Conservation (phyloP, 1,140 invertebrate genomes). For the Caligus rogercresseyi region DNA sequence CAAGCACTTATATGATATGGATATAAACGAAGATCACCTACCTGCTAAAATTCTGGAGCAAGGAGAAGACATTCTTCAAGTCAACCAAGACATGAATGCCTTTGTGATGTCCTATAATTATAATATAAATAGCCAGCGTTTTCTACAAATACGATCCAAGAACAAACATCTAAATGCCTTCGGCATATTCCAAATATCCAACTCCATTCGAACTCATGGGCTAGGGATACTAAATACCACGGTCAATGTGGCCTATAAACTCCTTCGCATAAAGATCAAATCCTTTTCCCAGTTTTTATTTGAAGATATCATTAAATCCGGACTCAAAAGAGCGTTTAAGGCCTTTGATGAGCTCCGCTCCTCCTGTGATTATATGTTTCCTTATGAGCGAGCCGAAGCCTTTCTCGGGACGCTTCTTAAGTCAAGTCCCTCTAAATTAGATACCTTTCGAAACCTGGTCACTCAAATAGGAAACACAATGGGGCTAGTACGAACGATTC, state of each 20-base stretch:
- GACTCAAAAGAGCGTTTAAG: conserved; percentile 71
- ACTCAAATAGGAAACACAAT: conserved; percentile 92
- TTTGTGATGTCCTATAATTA: conserved; percentile 89
- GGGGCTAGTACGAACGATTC: conserved; percentile 83
- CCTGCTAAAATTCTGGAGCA: conserved; percentile 88
- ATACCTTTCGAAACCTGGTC: conserved; percentile 77
- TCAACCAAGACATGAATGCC: conserved; percentile 88
- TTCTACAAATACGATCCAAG: conserved; percentile 73
- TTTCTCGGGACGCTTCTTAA: conserved; percentile 71
- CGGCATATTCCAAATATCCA: conserved; percentile 83
- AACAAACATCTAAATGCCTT: conserved; percentile 93
- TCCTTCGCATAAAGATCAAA: conserved; percentile 78
- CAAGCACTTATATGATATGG: conserved; percentile 58
- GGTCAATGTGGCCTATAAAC: conserved; percentile 92
- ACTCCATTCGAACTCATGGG: conserved; percentile 93
- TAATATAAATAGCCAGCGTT: conserved; percentile 93
- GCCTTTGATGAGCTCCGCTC: conserved; percentile 43
- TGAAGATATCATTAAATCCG: conserved; percentile 94
- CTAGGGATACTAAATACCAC: conserved; percentile 94
- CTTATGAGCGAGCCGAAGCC: conserved; percentile 54
- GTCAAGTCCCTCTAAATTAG: conserved; percentile 60
- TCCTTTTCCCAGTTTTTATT: conserved; percentile 94
- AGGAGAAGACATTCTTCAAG: conserved; percentile 91
- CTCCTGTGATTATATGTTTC: conserved; percentile 42
- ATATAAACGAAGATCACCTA: conserved; percentile 69